These are phyloP conservation scores for Falco berigora DNA, from an alignment of 2,797 vertebrate species.

Conservation along the genomic window DNA sequence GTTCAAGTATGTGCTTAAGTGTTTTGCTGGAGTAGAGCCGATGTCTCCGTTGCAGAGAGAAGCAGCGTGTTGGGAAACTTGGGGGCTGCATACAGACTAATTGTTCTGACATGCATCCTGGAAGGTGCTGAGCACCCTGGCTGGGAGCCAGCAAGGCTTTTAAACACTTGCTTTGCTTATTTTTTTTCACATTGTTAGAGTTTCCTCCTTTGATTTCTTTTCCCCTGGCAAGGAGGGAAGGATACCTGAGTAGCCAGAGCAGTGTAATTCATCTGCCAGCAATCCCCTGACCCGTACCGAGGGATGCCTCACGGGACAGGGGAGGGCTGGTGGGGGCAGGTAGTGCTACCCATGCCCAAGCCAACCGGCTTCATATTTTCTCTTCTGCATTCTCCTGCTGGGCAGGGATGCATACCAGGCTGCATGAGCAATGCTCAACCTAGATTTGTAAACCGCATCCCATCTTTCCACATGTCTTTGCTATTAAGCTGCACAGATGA, in stretches of 20 bases:
- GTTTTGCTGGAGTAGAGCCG: background rate
- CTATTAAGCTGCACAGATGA: background rate
- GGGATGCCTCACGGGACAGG: background rate
- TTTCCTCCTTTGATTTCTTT: constrained; percentile 21
- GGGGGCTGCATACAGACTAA: background rate
- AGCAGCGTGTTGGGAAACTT: background rate
- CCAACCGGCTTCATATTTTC: background rate
- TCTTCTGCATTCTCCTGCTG: background rate
- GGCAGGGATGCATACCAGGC: background rate
- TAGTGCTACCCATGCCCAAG: background rate
- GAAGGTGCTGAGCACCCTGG: constrained; percentile 13
- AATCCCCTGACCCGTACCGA: background rate
- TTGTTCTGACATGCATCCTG: background rate
- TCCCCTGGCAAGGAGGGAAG: background rate
- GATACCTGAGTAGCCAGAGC: constrained; percentile 3
- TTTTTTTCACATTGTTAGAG: background rate
- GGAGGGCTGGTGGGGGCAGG: background rate
- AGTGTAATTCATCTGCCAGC: background rate
- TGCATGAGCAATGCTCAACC: background rate
- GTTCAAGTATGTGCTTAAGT: background rate
- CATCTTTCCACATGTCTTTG: background rate
- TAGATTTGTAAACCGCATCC: background rate
- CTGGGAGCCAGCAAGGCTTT: constrained; percentile 29
- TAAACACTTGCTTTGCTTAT: background rate
- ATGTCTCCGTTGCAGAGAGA: background rate